Percentiles rank a stretch among this genome's conserved stretches.
Evolutionary conservation across 2,113 vertebrate genomes (phyloP).

Genomic region (Triplophysa rosa): DNA sequence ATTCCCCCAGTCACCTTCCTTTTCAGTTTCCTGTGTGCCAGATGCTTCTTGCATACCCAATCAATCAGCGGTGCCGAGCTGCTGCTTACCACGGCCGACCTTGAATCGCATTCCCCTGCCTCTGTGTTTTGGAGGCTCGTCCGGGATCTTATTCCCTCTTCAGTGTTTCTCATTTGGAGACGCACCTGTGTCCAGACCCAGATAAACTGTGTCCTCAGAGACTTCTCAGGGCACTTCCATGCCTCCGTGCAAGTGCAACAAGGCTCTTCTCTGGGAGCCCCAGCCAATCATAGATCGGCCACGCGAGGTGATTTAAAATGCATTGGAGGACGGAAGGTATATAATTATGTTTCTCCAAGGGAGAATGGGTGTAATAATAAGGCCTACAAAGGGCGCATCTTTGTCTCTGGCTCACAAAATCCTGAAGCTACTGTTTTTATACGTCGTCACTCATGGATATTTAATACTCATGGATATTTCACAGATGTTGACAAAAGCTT

Average conservation of each 20-base stretch:
- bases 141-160: slow-evolving; percentile 55
- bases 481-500: slow-evolving; percentile 36
- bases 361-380: slow-evolving; percentile 43
- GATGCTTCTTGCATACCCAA: slow-evolving; percentile 72
- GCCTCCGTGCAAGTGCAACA: slow-evolving; percentile 43
- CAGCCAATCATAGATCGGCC: slow-evolving; percentile 41
- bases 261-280: slow-evolving; percentile 1
- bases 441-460: slow-evolving; percentile 26
- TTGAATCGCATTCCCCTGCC: slow-evolving; percentile 63
- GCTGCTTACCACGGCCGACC: slow-evolving; percentile 68
- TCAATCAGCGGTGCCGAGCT: slow-evolving; percentile 65
- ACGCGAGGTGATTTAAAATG: slow-evolving; percentile 38
- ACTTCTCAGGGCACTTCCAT: slow-evolving; percentile 50
- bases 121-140: slow-evolving; percentile 54
- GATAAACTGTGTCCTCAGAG: slow-evolving; percentile 49
- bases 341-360: slow-evolving; percentile 46
- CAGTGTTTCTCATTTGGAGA: slow-evolving; percentile 68
- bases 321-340: slow-evolving; percentile 44
- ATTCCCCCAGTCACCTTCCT: slow-evolving; percentile 72
- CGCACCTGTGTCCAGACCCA: slow-evolving; percentile 70
- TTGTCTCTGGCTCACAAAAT: neutral
- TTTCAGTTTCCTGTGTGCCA: slow-evolving; percentile 73
- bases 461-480: slow-evolving; percentile 30
- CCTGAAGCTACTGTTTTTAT: slow-evolving; percentile 25
- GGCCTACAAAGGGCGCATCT: slow-evolving; percentile 4